A percentile compares a stretch with the other conserved stretches of the same genome.
Conservation (phyloP, 2,797 vertebrate genomes). For the Falco concolor region DNA sequence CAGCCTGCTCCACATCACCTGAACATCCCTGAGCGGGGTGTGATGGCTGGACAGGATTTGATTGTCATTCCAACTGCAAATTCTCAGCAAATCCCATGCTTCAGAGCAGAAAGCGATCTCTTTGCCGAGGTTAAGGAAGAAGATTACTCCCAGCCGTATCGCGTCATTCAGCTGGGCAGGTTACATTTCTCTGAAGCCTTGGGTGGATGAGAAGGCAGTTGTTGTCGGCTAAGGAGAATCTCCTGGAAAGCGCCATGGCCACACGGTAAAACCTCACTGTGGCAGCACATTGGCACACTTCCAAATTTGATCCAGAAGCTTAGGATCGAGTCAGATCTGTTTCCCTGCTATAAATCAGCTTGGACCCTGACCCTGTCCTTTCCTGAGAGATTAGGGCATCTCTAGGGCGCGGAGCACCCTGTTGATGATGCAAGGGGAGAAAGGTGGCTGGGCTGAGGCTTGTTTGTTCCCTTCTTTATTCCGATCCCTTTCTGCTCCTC, state of each 20-base stretch:
- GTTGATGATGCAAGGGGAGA: background rate
- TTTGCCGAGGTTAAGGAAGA: background rate
- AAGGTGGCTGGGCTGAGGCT: background rate
- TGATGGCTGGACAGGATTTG: background rate
- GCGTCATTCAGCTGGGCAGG: fast-evolving
- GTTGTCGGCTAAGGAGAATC: background rate
- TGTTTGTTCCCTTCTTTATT: background rate
- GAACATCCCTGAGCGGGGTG: background rate
- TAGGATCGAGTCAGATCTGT: background rate
- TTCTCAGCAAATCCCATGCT: background rate
- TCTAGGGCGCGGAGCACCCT: background rate
- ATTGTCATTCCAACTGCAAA: background rate
- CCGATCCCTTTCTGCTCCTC: background rate
- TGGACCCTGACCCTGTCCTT: background rate
- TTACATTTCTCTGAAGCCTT: background rate
- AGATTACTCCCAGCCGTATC: background rate
- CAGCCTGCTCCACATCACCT: background rate
- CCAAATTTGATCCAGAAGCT: background rate
- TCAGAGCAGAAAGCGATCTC: background rate
- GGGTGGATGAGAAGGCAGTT: background rate
- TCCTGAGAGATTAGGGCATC: background rate
- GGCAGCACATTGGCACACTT: background rate
- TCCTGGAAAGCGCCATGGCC: background rate
- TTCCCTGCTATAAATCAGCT: background rate
- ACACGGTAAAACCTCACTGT: background rate